Evolutionary conservation across 2,113 vertebrate genomes (phyloP).

Genomic region (Pyxicephalus adspersus): DNA sequence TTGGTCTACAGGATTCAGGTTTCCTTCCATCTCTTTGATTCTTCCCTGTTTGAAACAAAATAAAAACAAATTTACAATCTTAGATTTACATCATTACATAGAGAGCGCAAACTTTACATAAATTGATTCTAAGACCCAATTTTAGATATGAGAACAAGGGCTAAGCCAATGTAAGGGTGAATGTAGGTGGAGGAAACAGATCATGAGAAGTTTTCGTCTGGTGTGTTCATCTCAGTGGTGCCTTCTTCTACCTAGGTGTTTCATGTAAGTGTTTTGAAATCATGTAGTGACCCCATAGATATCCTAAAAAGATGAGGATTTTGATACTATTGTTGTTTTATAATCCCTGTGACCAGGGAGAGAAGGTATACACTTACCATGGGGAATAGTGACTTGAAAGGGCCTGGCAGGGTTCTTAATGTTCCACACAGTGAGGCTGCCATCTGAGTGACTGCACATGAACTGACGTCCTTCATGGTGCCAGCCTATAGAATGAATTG

Average conservation of each 20-base stretch:
- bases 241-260: too few species aligned
- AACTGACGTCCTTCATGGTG: slow-evolving; percentile 97
- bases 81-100: too few species aligned
- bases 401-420: slow-evolving; percentile 91
- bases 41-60: slow-evolving; percentile 80
- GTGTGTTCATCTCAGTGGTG: too few species aligned
- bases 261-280: too few species aligned
- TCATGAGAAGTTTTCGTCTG: too few species aligned
- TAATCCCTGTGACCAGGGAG: not conserved
- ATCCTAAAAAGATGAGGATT: not conserved
- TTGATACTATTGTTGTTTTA: not conserved
- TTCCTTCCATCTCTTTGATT: slow-evolving; percentile 91
- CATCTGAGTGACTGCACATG: slow-evolving; percentile 98
- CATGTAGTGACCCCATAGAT: too few species aligned
- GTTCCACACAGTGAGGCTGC: slow-evolving; percentile 95
- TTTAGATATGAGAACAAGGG: too few species aligned
- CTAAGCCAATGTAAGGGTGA: too few species aligned
- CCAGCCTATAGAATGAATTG: slow-evolving; percentile 96
- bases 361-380: slow-evolving; percentile 81
- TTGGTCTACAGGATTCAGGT: slow-evolving; percentile 94
- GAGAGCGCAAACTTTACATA: too few species aligned
- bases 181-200: too few species aligned
- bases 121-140: too few species aligned
- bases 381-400: slow-evolving; percentile 93
- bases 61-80: not conserved